Conservation (phyloP, 2,797 vertebrate species). For the Meriones psammophilus region DNA sequence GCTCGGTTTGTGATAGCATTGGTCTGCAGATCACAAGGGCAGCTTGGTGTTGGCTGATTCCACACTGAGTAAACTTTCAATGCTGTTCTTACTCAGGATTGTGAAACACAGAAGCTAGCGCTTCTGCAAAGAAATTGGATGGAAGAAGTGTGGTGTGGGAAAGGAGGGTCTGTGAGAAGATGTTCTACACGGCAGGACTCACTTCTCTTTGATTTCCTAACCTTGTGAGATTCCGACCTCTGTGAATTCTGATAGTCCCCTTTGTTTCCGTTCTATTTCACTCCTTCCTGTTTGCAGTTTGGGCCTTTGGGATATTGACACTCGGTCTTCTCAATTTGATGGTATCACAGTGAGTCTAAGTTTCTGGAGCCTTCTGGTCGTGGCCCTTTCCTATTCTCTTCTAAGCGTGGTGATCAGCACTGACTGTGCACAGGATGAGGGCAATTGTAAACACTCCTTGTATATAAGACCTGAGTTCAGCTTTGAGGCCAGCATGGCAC, state of each 20-base stretch:
- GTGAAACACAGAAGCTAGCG: not conserved
- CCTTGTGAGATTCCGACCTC: not conserved
- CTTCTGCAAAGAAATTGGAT: constrained; percentile 2
- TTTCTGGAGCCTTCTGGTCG: not conserved
- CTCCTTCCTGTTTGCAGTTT: not conserved
- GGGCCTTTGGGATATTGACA: not conserved
- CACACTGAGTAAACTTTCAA: not conserved
- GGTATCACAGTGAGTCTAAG: not conserved
- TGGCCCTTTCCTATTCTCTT: not conserved
- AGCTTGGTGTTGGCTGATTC: not conserved
- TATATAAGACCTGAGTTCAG: not conserved
- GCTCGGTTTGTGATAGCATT: not conserved
- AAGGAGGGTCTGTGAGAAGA: not conserved
- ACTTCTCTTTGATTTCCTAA: not conserved
- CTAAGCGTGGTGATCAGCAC: not conserved
- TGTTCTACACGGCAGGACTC: not conserved
- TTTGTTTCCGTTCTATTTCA: not conserved
- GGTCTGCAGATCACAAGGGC: not conserved
- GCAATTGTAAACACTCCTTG: not conserved
- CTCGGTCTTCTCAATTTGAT: not conserved
- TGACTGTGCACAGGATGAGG: not conserved
- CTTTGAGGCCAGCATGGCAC: not conserved
- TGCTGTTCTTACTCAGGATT: not conserved
- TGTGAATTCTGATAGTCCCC: not conserved
- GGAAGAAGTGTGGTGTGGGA: not conserved